Conservation (phyloP, 2,113 vertebrate species). For the Dipodomys spectabilis region DNA sequence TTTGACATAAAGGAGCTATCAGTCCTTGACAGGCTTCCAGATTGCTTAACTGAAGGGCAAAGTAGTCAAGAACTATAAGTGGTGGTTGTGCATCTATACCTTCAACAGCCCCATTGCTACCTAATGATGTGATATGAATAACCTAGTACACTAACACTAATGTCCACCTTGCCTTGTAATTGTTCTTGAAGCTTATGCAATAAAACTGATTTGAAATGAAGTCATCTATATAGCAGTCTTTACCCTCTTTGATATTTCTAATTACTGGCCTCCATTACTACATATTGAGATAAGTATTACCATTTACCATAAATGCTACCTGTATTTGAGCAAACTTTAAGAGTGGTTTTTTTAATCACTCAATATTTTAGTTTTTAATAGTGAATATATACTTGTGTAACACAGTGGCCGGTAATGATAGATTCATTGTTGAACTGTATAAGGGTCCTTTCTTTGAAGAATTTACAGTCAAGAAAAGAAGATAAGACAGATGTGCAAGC, state of each 20-base stretch:
- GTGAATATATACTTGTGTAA: not conserved
- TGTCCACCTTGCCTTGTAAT: not conserved
- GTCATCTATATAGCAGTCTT: not conserved
- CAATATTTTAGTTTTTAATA: not conserved
- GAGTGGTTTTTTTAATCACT: not conserved
- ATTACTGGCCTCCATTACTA: not conserved
- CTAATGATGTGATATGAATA: not conserved
- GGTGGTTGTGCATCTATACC: conserved; percentile 21
- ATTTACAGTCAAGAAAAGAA: not conserved
- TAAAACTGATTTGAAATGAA: conserved; percentile 44
- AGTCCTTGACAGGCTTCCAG: not conserved
- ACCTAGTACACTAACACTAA: not conserved
- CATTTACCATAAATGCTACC: not conserved
- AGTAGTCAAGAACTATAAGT: not conserved
- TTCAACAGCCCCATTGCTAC: conserved; percentile 3
- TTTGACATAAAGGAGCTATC: conserved; percentile 50
- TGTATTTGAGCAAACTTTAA: conserved; percentile 27
- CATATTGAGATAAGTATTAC: conserved; percentile 14
- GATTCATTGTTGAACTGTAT: not conserved
- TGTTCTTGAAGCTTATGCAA: not conserved
- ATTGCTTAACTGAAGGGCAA: conserved; percentile 26
- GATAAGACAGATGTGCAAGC: not conserved
- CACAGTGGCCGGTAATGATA: not conserved
- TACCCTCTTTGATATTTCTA: conserved; percentile 29
- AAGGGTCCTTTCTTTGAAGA: conserved; percentile 14